Base-by-base conservation (phyloP, 1,140 invertebrate genomes). In the Aphidius ervi region DNA sequence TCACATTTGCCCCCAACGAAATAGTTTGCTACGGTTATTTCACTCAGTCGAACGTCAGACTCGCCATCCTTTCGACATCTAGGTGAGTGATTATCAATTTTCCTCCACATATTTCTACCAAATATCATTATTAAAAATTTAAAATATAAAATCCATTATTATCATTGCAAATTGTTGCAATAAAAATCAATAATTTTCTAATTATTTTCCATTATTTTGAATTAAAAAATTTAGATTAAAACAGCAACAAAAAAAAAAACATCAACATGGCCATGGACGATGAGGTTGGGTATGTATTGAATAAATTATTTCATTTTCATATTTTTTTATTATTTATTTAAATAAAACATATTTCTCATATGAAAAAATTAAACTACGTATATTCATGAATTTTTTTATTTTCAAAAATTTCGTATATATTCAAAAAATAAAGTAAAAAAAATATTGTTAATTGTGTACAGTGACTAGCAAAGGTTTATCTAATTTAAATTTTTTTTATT, bases 271-370 rank as follows among this genome's bases (percentile, higher is more conserved):
- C 88, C 82, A 45, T 62, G 43, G 89, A 92, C 86, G 89, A 92
- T 85, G 89, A 92, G 85, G 89, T 91, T 84, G 89, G 89, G 89
- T 91, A 83, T 82, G 87, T 87, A 82, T 79, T 69, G 16, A 41
- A 49, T 31, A 58, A 47, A 60, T 31, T 31, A 31, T 31, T 31
- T 31, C 4, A 2, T 31, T 31, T 3, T 31, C 23, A 31, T 16
- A 31, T 31, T 31, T 31, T 31, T 31, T 31, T 31, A 16, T 31
- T 31, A 31, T 31, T 31, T 31, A 1, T 3, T 3, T 3, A 31
- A 31, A 31, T 0, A 31, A 31, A 31, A 31, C 23, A 31, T 31
- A 31, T 31, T 31, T 31, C 23, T 31, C 23, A 31, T 31, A 31
- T 31, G 23, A 31, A 31, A 31, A 31, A 31, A 31, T 31, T 31